Evolutionary conservation across 2,797 vertebrate species (phyloP).

Genomic region (Chloroceryle inda): DNA sequence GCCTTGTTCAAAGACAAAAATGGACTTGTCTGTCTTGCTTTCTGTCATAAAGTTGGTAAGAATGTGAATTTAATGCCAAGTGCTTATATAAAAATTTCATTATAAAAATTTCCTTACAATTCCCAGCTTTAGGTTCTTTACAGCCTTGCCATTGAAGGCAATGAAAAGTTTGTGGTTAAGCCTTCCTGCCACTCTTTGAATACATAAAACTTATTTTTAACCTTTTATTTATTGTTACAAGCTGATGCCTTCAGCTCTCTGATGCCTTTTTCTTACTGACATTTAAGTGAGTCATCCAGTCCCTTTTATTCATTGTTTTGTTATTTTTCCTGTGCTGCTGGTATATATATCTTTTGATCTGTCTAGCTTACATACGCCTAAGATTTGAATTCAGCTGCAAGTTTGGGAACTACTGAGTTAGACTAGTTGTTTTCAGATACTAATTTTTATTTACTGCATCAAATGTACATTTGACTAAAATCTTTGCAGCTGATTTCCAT

Average conservation of each 20-base stretch:
- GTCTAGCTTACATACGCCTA: neutral
- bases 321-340: neutral
- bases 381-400: neutral
- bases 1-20: neutral
- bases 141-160: neutral
- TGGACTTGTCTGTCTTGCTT: neutral
- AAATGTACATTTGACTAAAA: neutral
- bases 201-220: conserved; percentile 35
- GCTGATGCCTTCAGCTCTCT: neutral
- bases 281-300: neutral
- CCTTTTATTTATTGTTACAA: conserved; percentile 13
- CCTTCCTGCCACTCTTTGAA: neutral
- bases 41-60: neutral
- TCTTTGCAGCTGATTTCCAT: neutral
- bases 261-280: neutral
- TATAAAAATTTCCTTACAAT: neutral
- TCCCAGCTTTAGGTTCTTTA: neutral
- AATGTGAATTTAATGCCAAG: neutral
- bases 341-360: neutral
- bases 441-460: neutral
- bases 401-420: neutral
- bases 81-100: neutral
- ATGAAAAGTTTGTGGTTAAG: neutral
- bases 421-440: neutral
- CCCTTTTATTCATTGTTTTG: neutral